Percentiles rank a stretch among this genome's conserved stretches.
These are phyloP conservation scores for Caenorhabditis panamensis DNA, from an alignment of 2,888 invertebrate species.

Conservation along the genomic window DNA sequence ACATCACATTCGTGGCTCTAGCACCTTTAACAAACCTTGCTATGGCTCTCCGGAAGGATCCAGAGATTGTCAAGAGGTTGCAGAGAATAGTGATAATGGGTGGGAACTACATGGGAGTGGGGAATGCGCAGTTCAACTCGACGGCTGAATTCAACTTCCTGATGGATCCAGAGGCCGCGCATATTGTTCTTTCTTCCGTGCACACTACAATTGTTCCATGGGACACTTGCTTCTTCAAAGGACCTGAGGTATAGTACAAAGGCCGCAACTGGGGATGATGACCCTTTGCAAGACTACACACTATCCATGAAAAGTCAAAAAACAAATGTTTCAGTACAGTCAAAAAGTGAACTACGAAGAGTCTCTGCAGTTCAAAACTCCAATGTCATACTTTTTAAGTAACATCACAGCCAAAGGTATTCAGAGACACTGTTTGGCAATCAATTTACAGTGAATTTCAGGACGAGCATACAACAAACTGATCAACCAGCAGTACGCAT, in stretches of 20 bases:
- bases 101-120: conserved; percentile 80
- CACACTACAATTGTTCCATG: conserved; percentile 86
- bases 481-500: conserved; percentile 60
- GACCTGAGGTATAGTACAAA: conserved; percentile 67
- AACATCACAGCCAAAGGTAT: conserved; percentile 55
- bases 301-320: too few species aligned
- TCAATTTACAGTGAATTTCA: not conserved
- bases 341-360: conserved; percentile 68
- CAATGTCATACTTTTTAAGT: conserved; percentile 57
- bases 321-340: conserved; percentile 56
- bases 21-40: conserved; percentile 83
- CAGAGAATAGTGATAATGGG: conserved; percentile 77
- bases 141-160: conserved; percentile 89
- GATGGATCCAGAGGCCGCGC: conserved; percentile 88
- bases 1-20: conserved; percentile 62
- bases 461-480: conserved; percentile 13
- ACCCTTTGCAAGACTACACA: too few species aligned
- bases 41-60: conserved; percentile 82
- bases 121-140: conserved; percentile 80
- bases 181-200: conserved; percentile 86
- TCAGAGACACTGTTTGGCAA: not conserved
- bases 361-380: conserved; percentile 64
- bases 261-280: too few species aligned
- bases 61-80: conserved; percentile 79
- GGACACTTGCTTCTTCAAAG: conserved; percentile 83